Conservation (phyloP, 1,140 invertebrate genomes). For the Bradysia coprophila region DNA sequence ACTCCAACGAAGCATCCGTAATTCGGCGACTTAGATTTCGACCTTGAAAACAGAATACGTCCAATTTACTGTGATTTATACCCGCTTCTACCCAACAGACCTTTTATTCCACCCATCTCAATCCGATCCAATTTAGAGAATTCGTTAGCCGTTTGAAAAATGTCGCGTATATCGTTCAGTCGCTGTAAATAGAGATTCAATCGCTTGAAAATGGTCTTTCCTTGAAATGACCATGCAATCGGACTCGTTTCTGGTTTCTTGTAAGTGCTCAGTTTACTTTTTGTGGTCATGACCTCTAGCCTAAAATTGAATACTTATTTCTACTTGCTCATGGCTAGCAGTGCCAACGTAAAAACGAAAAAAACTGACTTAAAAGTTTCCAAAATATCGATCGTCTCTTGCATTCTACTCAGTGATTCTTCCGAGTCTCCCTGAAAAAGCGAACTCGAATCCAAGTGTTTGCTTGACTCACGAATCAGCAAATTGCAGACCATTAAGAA, state of each 20-base stretch:
- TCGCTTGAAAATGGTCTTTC: slow-evolving; percentile 40
- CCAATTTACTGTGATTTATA: slow-evolving; percentile 31
- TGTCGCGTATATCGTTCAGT: slow-evolving; percentile 27
- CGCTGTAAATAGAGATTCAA: slow-evolving; percentile 40
- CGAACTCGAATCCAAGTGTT: slow-evolving; percentile 28
- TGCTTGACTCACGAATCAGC: slow-evolving; percentile 35
- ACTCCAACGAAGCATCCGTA: neutral
- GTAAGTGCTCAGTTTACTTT: slow-evolving; percentile 11
- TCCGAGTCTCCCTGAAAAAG: slow-evolving; percentile 47
- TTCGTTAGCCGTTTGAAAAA: slow-evolving; percentile 49
- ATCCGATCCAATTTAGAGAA: slow-evolving; percentile 67
- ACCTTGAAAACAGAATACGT: slow-evolving; percentile 14
- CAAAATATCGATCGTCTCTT: slow-evolving; percentile 22
- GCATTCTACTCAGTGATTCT: slow-evolving; percentile 27
- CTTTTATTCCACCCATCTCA: slow-evolving; percentile 54
- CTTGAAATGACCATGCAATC: slow-evolving; percentile 44
- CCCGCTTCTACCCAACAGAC: no score
- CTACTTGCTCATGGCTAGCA: neutral
- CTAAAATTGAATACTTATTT: neutral
- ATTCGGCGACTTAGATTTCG: neutral
- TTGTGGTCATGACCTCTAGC: neutral
- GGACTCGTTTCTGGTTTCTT: slow-evolving; percentile 16
- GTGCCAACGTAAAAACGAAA: neutral
- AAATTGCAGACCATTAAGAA: slow-evolving; percentile 52
- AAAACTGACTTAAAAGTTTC: slow-evolving; percentile 19